Base-by-base conservation (phyloP, 2,797 vertebrate genomes). In the Trachops cirrhosus region DNA sequence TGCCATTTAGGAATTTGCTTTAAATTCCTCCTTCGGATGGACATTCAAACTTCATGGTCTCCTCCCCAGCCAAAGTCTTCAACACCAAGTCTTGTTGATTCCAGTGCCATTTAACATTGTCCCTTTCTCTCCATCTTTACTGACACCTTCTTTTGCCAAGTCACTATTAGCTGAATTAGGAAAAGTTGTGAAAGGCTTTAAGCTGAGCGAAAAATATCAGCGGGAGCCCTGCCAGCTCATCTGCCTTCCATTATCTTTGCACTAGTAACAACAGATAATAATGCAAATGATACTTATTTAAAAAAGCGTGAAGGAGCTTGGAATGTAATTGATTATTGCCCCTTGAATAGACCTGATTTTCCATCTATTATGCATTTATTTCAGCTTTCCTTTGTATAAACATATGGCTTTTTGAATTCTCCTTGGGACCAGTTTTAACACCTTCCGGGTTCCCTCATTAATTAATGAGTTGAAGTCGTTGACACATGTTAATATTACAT, bases 391-490 rank as follows among this genome's bases (percentile, higher is more conserved):
- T 73, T 94, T 90, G 54, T 52, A 10, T 52, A 52, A 83, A 77
- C 2, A 9, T 59, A n/a, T 74, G n/a, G 11, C 70, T 84, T 85
- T 86, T 29, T 29, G 50, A 67, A 41, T 62, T 88, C 41, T 68
- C 12, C 41, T 88, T 89, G 88, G 54, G 88, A 39, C 34, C 18
- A 6, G 10, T 92, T 37, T 3, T 91, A 62, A 44, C 19, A 26
- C 32, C 52, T 68, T 70, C 21, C 9, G 80, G 86, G 37, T 34
- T 59, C 32, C 70, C 21, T 77, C 26, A 26, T 48, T 73, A 77
- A 52, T 85, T 87, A 87, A 70, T 92, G 57, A 95, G 54, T 74
- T 48, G n/a, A 91, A 94, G 46, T 82, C 73, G 91, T 93, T 88
- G 70, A 48, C 29, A 67, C 11, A 14, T 5, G 19, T 54, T 80